Base-by-base conservation (phyloP, 2,113 vertebrate species). In the Thomomys bottae region DNA sequence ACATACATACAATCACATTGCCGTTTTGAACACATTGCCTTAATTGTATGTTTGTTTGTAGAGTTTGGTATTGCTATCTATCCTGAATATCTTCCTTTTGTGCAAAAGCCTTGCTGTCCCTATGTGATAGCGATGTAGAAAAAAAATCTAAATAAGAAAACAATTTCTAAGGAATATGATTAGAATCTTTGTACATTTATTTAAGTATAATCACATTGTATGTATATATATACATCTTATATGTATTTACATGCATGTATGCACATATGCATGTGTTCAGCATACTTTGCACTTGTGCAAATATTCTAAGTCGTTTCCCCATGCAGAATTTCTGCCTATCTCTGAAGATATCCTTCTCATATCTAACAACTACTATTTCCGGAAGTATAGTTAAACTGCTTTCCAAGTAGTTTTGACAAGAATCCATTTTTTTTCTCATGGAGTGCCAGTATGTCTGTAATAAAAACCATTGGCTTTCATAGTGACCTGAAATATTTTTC, bases 101-200 rank as follows among this genome's bases (percentile, higher is more conserved):
- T 45, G 32, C 4, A 73, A 64, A 24, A 66, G 2, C 3, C 21
- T 92, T 82, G 5, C 4, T 59, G n/a, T 15, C 32, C 8, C 0
- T 5, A 90, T 59, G 30, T 84, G 10, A 86, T 88, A 72, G 75
- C 80, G 80, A 72, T 64, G 10, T 81, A 84, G 40, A 15, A 68
- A 94, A 87, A 86, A 76, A 21, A 88, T 49, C 57, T 90, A 32
- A 88, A 91, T 32, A n/a, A 79, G 18, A 83, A 93, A 89, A 84
- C 23, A 42, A 80, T 18, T 34, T 54, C 36, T 38, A 67, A 76
- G 24, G 21, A 30, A 1, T 66, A 86, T 61, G 4, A 9, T 79
- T 63, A 71, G 26, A 34, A 75, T 72, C 23, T 81, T 59, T 77
- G 28, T 64, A 38, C 45, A 42, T 72, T 26, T 57, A 61, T 26